A percentile compares a stretch with the other conserved stretches of the same genome.
phyloP scores from a whole-genome alignment of 2,888 invertebrate genomes.

The Polylopha cassiicola region DNA sequence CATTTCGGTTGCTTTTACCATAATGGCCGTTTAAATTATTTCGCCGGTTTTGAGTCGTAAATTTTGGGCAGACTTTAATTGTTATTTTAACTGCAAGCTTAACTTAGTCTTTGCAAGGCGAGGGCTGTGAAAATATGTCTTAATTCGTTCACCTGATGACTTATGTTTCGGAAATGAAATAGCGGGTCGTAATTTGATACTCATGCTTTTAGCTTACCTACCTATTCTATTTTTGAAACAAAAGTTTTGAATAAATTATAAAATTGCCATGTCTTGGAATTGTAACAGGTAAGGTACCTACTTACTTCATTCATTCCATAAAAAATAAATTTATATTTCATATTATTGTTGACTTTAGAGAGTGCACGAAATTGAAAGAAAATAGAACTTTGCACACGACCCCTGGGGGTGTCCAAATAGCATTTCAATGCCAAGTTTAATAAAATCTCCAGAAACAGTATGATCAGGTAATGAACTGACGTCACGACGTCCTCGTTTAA shows the following conservation, averaged over 20 bases:
- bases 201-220: constrained; percentile 44
- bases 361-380: constrained; percentile 73
- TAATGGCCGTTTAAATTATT: constrained; percentile 69
- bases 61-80: constrained; percentile 75
- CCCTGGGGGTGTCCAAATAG: constrained; percentile 50
- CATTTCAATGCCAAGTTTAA: constrained; percentile 51
- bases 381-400: constrained; percentile 66
- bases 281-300: too few species aligned
- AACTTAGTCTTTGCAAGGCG: constrained; percentile 58
- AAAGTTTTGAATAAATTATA: background rate
- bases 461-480: constrained; percentile 23
- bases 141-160: constrained; percentile 71
- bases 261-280: too few species aligned
- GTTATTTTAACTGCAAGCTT: constrained; percentile 76
- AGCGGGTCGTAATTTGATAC: constrained; percentile 39
- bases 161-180: constrained; percentile 65
- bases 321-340: constrained; percentile 65
- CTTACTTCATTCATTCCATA: too few species aligned
- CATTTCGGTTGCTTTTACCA: constrained; percentile 60
- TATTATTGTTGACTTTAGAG: constrained; percentile 72
- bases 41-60: constrained; percentile 74
- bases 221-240: constrained; percentile 5
- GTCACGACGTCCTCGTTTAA: constrained; percentile 20
- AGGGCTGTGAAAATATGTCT: constrained; percentile 71
- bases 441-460: constrained; percentile 37